A percentile compares a stretch with the other conserved stretches of the same genome.
Evolutionary conservation across 2,113 vertebrate genomes (phyloP).

Genomic region (Hypanus sabinus): DNA sequence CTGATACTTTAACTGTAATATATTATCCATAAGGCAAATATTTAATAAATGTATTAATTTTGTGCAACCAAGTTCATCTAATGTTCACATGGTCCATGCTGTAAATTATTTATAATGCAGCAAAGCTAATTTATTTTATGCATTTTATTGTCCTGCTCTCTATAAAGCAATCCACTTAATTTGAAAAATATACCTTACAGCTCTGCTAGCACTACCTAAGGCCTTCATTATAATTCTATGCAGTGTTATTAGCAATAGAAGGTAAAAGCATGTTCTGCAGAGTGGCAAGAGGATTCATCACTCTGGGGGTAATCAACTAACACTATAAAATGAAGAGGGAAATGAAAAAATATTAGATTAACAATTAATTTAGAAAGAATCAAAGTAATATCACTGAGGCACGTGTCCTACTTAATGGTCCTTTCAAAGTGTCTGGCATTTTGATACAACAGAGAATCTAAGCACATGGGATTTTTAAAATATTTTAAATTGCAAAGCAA

Average conservation of each 20-base stretch:
- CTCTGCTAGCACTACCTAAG: not conserved
- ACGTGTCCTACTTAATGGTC: not conserved
- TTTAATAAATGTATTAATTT: not conserved
- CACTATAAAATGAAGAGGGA: slow-evolving; percentile 27
- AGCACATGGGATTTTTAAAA: not conserved
- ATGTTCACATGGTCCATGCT: not conserved
- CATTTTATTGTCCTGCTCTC: not conserved
- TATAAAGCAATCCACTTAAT: slow-evolving; percentile 27
- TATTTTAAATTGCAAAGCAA: not conserved
- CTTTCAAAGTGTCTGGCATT: not conserved
- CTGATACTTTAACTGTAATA: not conserved
- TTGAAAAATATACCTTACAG: slow-evolving; percentile 25
- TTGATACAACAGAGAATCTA: not conserved
- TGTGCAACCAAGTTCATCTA: not conserved
- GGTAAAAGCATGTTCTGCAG: slow-evolving; percentile 20
- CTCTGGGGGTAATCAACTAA: slow-evolving; percentile 22
- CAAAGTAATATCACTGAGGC: not conserved
- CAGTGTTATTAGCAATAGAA: not conserved
- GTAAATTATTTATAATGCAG: slow-evolving; percentile 22
- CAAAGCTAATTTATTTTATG: not conserved
- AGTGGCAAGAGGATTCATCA: slow-evolving; percentile 18
- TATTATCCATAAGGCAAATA: not conserved
- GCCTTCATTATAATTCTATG: slow-evolving; percentile 22
- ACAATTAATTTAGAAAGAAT: slow-evolving; percentile 27
- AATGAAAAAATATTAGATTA: slow-evolving; percentile 29